These are phyloP conservation scores for Lutjanus erythropterus DNA, from an alignment of 2,113 vertebrate species.

Conservation along the genomic window DNA sequence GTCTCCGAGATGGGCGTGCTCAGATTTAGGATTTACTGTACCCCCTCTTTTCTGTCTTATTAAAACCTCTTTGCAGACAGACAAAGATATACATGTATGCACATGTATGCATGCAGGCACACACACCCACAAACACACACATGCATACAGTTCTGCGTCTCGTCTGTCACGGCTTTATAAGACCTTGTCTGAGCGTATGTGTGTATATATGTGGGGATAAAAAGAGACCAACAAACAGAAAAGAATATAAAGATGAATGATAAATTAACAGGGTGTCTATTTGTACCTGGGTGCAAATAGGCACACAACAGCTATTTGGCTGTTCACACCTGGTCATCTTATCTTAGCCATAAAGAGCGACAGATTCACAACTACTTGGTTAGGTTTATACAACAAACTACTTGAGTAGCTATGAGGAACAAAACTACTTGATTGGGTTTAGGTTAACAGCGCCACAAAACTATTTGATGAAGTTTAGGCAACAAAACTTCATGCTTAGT, in stretches of 20 bases:
- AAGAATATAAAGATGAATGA: slow-evolving; percentile 27
- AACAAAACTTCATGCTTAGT: too few species aligned
- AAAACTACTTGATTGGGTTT: too few species aligned
- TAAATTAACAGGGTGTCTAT: too few species aligned
- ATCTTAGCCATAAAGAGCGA: too few species aligned
- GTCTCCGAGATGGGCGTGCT: slow-evolving; percentile 75
- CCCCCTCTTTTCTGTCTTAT: slow-evolving; percentile 71
- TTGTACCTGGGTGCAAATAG: too few species aligned
- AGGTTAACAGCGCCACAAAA: too few species aligned
- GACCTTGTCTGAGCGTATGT: slow-evolving; percentile 8
- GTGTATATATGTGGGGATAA: slow-evolving; percentile 2
- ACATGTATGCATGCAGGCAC: slow-evolving; percentile 38
- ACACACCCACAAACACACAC: slow-evolving; percentile 29
- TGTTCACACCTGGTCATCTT: too few species aligned
- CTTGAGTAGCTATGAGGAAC: too few species aligned
- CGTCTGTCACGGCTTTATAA: slow-evolving; percentile 45
- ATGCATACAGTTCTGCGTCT: slow-evolving; percentile 34
- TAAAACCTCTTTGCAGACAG: slow-evolving; percentile 70
- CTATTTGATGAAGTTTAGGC: too few species aligned
- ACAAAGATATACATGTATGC: slow-evolving; percentile 63
- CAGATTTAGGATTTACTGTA: slow-evolving; percentile 81
- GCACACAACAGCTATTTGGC: too few species aligned
- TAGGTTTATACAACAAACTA: too few species aligned
- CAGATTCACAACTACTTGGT: too few species aligned
- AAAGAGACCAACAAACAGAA: slow-evolving; percentile 6